Percentiles rank a stretch among this genome's conserved stretches.
phyloP scores from a whole-genome alignment of 2,797 vertebrate genomes.

The Emys orbicularis region DNA sequence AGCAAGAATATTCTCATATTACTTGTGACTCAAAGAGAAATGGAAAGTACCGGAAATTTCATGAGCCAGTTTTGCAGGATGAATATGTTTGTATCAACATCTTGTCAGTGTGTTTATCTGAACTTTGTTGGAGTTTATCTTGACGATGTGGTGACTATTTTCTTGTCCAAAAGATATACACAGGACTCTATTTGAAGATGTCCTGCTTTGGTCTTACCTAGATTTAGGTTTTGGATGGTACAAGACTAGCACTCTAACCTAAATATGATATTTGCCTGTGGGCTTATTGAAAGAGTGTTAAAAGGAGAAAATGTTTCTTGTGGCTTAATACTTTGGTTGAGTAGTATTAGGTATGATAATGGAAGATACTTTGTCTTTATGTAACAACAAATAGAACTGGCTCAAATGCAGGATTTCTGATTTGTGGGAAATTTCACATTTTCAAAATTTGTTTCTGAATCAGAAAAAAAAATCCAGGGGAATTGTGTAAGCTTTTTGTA shows the following conservation, averaged over 20 bases:
- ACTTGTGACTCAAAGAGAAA: neutral
- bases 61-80: neutral
- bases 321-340: neutral
- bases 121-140: neutral
- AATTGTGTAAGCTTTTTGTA: neutral
- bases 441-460: neutral
- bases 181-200: neutral
- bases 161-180: neutral
- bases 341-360: neutral
- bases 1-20: neutral
- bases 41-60: conserved; percentile 40
- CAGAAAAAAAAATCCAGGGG: too few species aligned
- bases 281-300: neutral
- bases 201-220: neutral
- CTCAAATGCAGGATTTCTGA: neutral
- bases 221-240: neutral
- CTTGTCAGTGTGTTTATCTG: neutral
- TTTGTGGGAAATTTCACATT: neutral
- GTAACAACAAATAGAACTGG: neutral
- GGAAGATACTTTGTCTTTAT: neutral
- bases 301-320: neutral
- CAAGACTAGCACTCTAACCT: neutral
- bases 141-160: neutral
- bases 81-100: conserved; percentile 41
- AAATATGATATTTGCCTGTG: neutral